These are phyloP conservation scores for Euphonia xanthogaster DNA, from an alignment of 2,797 vertebrate genomes.

Conservation along the genomic window DNA sequence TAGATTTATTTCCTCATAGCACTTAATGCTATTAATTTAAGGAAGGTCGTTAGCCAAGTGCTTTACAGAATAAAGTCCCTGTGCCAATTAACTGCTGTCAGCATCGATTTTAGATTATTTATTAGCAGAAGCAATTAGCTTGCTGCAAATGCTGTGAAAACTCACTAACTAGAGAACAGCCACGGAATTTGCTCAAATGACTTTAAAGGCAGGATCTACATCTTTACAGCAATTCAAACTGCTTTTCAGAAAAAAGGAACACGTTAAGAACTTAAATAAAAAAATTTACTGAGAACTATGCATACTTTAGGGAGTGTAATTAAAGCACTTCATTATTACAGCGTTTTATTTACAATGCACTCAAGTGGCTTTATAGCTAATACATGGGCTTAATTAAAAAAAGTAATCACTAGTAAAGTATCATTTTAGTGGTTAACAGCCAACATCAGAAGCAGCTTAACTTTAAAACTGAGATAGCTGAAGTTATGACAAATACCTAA, in stretches of 20 bases:
- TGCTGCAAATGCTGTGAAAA: slow-evolving; percentile 80
- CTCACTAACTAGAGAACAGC: slow-evolving; percentile 79
- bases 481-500: slow-evolving; percentile 64
- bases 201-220: slow-evolving; percentile 72
- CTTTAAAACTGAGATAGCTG: slow-evolving; percentile 49
- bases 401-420: slow-evolving; percentile 75
- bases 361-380: slow-evolving; percentile 74
- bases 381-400: slow-evolving; percentile 74
- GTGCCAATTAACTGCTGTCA: slow-evolving; percentile 91
- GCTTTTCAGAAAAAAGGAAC: slow-evolving; percentile 63
- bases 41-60: slow-evolving; percentile 91
- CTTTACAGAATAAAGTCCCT: slow-evolving; percentile 94
- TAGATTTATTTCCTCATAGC: slow-evolving; percentile 97
- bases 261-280: slow-evolving; percentile 71
- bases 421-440: slow-evolving; percentile 66
- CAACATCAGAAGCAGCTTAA: slow-evolving; percentile 67
- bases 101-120: slow-evolving; percentile 90
- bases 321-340: slow-evolving; percentile 74
- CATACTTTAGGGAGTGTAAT: slow-evolving; percentile 65
- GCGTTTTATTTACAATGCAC: slow-evolving; percentile 74
- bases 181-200: slow-evolving; percentile 75
- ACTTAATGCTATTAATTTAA: slow-evolving; percentile 99
- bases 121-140: slow-evolving; percentile 89
- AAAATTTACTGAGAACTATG: slow-evolving; percentile 69
- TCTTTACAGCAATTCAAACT: slow-evolving; percentile 64